Evolutionary conservation across 2,113 vertebrate genomes (phyloP).

Genomic region (Microcebus jonahi): DNA sequence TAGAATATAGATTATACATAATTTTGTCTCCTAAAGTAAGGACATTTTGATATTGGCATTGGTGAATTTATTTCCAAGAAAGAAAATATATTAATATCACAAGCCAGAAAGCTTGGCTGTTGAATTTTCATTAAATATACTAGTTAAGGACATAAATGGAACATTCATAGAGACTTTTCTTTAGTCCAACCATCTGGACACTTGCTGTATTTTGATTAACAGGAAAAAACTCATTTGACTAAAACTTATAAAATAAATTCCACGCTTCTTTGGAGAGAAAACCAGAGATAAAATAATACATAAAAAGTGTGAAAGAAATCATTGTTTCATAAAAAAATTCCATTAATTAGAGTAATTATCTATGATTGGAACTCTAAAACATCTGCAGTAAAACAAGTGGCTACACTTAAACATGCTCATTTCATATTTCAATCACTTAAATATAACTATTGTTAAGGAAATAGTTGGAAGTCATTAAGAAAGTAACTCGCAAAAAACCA

Average conservation of each 20-base stretch:
- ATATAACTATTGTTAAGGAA: constrained; percentile 51
- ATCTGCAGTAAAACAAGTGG: constrained; percentile 8
- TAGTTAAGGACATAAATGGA: not conserved
- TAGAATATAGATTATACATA: not conserved
- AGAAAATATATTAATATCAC: constrained; percentile 11
- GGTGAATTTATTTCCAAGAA: not conserved
- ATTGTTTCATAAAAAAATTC: not conserved
- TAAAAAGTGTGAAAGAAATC: constrained; percentile 5
- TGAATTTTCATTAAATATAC: constrained; percentile 5
- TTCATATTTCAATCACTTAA: constrained; percentile 63
- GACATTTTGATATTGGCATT: not conserved
- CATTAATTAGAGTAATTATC: constrained; percentile 66
- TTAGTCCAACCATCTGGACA: constrained; percentile 18
- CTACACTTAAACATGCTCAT: constrained; percentile 36
- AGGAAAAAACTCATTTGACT: not conserved
- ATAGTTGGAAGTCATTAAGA: constrained; percentile 64
- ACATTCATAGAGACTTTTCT: not conserved
- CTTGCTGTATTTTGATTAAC: constrained; percentile 52
- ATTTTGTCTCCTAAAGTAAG: not conserved
- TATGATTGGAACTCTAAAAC: constrained; percentile 50
- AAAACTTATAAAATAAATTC: constrained; percentile 27
- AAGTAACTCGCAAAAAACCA: constrained; percentile 62
- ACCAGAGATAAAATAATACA: not conserved
- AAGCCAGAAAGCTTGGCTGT: not conserved
- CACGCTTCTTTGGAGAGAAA: not conserved